These are phyloP conservation scores for Bradypodion ventrale DNA, from an alignment of 2,797 vertebrate species.

Conservation along the genomic window DNA sequence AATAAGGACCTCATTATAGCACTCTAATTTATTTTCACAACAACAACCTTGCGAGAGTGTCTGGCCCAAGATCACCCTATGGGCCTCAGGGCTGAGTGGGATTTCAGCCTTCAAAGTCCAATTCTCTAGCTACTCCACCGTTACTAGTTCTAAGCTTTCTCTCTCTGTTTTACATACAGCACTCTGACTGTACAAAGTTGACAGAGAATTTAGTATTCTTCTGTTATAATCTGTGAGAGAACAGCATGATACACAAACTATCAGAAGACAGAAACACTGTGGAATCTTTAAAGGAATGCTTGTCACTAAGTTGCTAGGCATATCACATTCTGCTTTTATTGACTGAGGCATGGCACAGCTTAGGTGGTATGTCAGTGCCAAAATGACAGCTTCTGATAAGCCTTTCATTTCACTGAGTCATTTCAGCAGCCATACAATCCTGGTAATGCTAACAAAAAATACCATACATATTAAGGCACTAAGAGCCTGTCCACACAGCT, in stretches of 20 bases:
- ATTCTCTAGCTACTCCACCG: background rate
- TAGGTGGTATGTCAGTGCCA: constrained; percentile 12
- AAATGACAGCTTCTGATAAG: constrained; percentile 30
- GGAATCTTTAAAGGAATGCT: constrained; percentile 26
- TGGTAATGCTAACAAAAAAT: constrained; percentile 41
- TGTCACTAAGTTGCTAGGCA: constrained; percentile 32
- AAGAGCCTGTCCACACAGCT: no score
- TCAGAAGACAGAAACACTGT: background rate
- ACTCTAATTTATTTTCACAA: background rate
- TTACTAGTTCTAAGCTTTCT: no score
- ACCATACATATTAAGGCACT: constrained; percentile 46
- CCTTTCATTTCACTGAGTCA: constrained; percentile 29
- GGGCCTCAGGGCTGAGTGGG: background rate
- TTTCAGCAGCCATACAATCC: background rate
- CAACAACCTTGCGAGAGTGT: background rate
- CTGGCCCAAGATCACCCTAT: background rate
- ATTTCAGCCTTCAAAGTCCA: background rate
- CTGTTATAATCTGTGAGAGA: constrained; percentile 5
- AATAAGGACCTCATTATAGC: background rate
- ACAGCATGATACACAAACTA: constrained; percentile 34
- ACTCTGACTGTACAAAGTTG: constrained; percentile 26
- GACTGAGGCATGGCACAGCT: constrained; percentile 8
- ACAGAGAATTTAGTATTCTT: constrained; percentile 37
- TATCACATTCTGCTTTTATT: constrained; percentile 17
- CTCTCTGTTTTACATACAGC: background rate